Conservation (phyloP, 2,888 invertebrate genomes). For the Lepidonotus clava region DNA sequence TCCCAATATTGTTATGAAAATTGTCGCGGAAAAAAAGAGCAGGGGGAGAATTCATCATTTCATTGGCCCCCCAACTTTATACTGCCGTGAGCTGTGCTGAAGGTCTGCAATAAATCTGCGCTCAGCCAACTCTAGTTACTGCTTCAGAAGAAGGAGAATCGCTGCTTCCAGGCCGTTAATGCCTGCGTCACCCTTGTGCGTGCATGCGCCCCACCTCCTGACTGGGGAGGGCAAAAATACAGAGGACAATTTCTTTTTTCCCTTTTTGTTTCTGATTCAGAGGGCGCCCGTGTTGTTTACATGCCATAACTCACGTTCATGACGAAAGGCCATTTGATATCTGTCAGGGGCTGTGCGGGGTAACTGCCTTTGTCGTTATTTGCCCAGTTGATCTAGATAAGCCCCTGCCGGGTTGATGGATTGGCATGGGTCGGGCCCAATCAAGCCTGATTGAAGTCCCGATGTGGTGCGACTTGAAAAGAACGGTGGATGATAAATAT, state of each 20-base stretch:
- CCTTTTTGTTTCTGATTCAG: neutral
- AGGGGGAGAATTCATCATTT: slow-evolving; percentile 21
- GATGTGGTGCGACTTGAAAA: neutral
- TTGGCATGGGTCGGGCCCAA: neutral
- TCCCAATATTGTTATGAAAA: slow-evolving; percentile 50
- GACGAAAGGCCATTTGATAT: slow-evolving; percentile 37
- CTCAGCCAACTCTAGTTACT: neutral
- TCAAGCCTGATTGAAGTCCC: neutral
- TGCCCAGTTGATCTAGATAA: slow-evolving; percentile 32
- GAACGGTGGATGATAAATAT: too few relatives aligned
- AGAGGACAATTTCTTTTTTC: neutral
- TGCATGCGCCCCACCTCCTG: neutral
- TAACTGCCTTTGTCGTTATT: slow-evolving; percentile 38
- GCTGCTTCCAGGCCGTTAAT: neutral
- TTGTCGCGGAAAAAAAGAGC: slow-evolving; percentile 14
- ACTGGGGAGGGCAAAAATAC: neutral
- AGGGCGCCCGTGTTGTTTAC: slow-evolving; percentile 49
- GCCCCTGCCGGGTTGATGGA: slow-evolving; percentile 27
- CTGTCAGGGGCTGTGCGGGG: neutral
- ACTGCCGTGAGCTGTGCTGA: neutral
- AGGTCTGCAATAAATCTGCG: slow-evolving; percentile 16
- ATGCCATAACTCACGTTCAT: slow-evolving; percentile 24
- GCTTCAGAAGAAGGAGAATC: too few relatives aligned
- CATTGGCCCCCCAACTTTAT: slow-evolving; percentile 33
- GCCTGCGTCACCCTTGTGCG: neutral